Conservation (phyloP, 2,113 vertebrate genomes). For the Furnarius figulus region DNA sequence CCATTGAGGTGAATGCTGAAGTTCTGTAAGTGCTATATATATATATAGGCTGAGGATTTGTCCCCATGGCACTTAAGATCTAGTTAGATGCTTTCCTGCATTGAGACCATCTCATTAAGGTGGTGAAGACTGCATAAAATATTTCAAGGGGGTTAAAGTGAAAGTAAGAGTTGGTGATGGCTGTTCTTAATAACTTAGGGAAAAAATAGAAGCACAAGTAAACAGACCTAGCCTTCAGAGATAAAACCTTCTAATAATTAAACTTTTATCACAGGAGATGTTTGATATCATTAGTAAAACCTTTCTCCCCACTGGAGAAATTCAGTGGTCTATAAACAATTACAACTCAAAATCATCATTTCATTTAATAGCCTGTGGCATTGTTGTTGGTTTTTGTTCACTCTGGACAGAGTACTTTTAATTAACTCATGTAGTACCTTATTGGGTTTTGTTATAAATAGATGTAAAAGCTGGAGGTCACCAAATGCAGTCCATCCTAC, state of each 20-base stretch:
- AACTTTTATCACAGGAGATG: neutral
- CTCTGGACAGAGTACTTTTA: conserved; percentile 32
- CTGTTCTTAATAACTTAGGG: neutral
- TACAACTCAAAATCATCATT: conserved; percentile 26
- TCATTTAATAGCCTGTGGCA: conserved; percentile 51
- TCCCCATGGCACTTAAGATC: neutral
- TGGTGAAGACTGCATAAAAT: neutral
- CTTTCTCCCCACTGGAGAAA: neutral
- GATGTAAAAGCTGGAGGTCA: neutral
- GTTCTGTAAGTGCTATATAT: neutral
- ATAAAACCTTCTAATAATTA: conserved; percentile 50
- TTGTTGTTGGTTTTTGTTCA: conserved; percentile 41
- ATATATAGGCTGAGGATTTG: neutral
- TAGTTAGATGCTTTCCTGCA: neutral
- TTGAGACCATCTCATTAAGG: neutral
- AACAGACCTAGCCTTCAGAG: neutral
- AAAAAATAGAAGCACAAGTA: neutral
- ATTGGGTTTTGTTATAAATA: neutral
- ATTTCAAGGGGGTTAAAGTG: neutral
- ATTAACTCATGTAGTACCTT: conserved; percentile 41
- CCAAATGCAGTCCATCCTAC: neutral
- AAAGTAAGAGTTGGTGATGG: neutral
- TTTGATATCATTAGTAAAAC: neutral
- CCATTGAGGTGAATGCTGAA: neutral
- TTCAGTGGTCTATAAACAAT: conserved; percentile 39